Conservation (phyloP, 1,140 invertebrate species). For the Aporrectodea caliginosa region DNA sequence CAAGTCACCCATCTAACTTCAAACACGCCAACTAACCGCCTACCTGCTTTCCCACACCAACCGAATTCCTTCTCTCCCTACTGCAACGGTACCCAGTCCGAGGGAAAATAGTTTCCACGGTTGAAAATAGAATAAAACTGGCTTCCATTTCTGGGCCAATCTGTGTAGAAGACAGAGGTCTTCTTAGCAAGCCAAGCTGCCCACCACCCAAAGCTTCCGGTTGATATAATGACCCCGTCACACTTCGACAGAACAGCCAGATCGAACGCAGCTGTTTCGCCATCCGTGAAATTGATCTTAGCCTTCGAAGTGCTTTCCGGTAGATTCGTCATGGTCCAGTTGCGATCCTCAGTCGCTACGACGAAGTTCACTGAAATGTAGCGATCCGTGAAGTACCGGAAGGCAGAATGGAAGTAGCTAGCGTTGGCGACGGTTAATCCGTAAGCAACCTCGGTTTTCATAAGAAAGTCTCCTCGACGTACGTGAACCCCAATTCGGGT, state of each 20-base stretch:
- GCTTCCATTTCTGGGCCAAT: background rate
- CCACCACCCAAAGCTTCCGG: constrained; percentile 69
- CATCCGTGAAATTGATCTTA: constrained; percentile 39
- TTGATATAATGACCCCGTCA: constrained; percentile 68
- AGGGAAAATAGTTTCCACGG: background rate
- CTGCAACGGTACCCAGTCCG: constrained; percentile 20
- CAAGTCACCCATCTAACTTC: too few relatives aligned
- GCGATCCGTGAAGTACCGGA: constrained; percentile 17
- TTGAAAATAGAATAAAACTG: background rate
- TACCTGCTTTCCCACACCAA: too few relatives aligned
- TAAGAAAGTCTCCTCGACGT: constrained; percentile 26
- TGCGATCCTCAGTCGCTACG: constrained; percentile 27
- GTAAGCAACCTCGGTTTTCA: background rate
- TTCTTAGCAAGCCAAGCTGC: constrained; percentile 65
- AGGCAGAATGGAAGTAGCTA: constrained; percentile 18
- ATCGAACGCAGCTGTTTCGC: constrained; percentile 59
- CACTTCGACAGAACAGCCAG: constrained; percentile 64
- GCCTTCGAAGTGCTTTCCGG: background rate
- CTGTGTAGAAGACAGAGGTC: constrained; percentile 45
- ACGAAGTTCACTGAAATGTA: constrained; percentile 18
- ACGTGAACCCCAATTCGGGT: constrained; percentile 22
- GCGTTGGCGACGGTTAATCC: constrained; percentile 21
- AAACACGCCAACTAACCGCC: too few relatives aligned
- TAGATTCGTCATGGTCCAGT: background rate
- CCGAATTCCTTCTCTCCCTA: too few relatives aligned